These are phyloP conservation scores for Macrophya annulata DNA, from an alignment of 2,888 invertebrate genomes.

Conservation along the genomic window DNA sequence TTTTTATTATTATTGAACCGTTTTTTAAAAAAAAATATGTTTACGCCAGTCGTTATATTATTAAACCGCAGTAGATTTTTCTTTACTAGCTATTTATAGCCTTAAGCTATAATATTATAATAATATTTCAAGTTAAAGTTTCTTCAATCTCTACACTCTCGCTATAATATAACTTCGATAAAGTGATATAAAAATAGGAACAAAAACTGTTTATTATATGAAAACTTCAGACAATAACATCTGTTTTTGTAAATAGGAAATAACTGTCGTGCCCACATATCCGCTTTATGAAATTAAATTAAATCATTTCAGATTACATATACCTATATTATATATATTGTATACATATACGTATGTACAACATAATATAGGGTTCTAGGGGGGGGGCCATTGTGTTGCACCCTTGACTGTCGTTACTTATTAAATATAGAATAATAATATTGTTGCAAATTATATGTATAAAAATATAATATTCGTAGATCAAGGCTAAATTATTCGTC, in stretches of 20 bases:
- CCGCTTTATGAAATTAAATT: neutral
- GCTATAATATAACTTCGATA: neutral
- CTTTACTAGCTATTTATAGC: neutral
- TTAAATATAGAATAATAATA: too few relatives aligned
- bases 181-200: neutral
- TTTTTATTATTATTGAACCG: too few relatives aligned
- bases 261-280: neutral
- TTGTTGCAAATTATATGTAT: neutral
- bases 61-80: neutral
- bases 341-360: neutral
- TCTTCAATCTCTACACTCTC: neutral
- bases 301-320: neutral
- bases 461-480: neutral
- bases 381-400: too few relatives aligned
- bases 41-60: neutral
- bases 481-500: neutral
- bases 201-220: neutral
- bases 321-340: too few relatives aligned
- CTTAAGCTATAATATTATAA: neutral
- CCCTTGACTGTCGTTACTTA: too few relatives aligned
- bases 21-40: neutral
- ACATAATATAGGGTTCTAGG: too few relatives aligned
- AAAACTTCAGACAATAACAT: neutral
- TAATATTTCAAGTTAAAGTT: neutral
- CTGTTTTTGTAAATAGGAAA: neutral